Base-by-base conservation (phyloP, 2,888 invertebrate genomes). In the Rhagium mordax region DNA sequence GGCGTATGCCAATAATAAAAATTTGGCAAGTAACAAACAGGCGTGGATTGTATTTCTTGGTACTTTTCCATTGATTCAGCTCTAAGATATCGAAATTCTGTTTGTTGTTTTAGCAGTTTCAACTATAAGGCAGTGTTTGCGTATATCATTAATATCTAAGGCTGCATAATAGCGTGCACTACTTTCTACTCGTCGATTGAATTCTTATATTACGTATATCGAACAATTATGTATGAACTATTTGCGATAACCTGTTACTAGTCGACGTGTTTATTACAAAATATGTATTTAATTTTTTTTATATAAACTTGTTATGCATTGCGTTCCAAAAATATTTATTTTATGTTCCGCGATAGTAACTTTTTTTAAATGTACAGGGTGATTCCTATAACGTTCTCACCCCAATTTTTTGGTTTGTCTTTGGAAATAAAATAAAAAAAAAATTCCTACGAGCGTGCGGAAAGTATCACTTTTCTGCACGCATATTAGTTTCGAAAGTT, bases 121-220 rank as follows among this genome's bases (percentile, higher is more conserved):
- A 41, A 13, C 4, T 13, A 41, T 41, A 41, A n/a, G 41, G 13
- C 59, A 33, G 29, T 41, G 59, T 33, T 16, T 41, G 29, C 16
- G 59, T 65, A 18, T 53, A 33, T 59, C 60, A 66, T 64, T 71
- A 29, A 59, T 68, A 27, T 49, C 59, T 15, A 51, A 59, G 65
- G 65, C 59, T 48, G 59, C 53, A 53, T 67, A 55, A 68, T 72
- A 33, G 20, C 51, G 20, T 62, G 72, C 55, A 64, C 64, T 55
- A 72, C 72, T 72, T 72, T 72, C 72, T 72, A 72, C 61, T 72
- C 3, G 55, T 27, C 27, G 16, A 18, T 65, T 65, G 70, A 70
- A 55, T 55, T 71, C 49, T 51, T 59, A n/a, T n/a, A n/a, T n/a
- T n/a, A 49, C 21, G 71, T 57, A 71, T 41, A 13, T 53, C 24